Percentiles rank a stretch among this genome's conserved stretches.
Evolutionary conservation across 2,888 invertebrate genomes (phyloP).

Genomic region (Lithosia quadra): DNA sequence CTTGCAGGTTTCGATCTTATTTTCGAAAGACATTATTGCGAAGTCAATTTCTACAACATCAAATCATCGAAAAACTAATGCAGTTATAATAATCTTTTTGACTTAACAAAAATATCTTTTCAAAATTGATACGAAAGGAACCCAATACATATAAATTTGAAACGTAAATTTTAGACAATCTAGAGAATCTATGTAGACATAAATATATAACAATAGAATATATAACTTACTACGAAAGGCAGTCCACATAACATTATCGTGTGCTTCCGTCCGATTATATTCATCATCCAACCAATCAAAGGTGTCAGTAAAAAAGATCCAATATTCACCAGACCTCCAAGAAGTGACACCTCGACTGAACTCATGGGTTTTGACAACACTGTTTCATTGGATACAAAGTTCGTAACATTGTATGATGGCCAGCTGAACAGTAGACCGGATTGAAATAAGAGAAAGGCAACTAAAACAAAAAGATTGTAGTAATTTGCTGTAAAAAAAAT

Average conservation of each 20-base stretch:
- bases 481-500: neutral
- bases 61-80: no score
- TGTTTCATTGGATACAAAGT: constrained; percentile 69
- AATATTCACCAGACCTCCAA: constrained; percentile 70
- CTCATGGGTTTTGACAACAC: constrained; percentile 65
- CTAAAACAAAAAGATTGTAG: constrained; percentile 50
- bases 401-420: constrained; percentile 72
- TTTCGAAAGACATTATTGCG: no score
- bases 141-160: no score
- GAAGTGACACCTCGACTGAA: constrained; percentile 60
- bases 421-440: constrained; percentile 72
- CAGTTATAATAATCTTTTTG: no score
- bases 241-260: constrained; percentile 71
- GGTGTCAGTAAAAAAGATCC: constrained; percentile 69
- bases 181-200: no score
- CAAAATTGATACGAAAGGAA: no score
- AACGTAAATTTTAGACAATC: no score
- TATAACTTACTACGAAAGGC: constrained; percentile 58
- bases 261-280: constrained; percentile 70
- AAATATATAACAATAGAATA: neutral
- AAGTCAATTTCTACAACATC: no score
- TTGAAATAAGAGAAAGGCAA: constrained; percentile 62
- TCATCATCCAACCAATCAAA: constrained; percentile 62
- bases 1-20: no score
- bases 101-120: no score